Base-by-base conservation (phyloP, 2,113 vertebrate genomes). In the Callaeas wilsoni region DNA sequence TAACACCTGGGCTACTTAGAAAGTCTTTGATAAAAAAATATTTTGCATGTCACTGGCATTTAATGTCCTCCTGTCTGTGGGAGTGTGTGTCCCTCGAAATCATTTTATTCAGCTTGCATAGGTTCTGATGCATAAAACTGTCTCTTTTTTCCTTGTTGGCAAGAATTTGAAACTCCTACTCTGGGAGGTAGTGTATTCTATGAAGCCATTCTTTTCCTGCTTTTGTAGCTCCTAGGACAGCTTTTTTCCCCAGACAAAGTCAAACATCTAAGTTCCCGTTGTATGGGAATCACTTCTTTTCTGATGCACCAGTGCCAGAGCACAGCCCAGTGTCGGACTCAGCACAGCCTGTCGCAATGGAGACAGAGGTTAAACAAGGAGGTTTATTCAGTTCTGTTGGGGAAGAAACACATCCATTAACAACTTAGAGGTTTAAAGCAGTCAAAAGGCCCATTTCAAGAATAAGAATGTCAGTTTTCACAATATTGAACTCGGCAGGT, bases 331-430 rank as follows among this genome's bases (percentile, higher is more conserved):
- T 41, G 79, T 78, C 0, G 29, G 68, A 71, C 90, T 82, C 80
- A 26, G 93, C 92, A 86, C 88, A 87, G 94, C 65, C 90, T 89
- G 90, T 81, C 7, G 3, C 86, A 95, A 57, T 2, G 2, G 90
- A 96, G 88, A 75, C 90, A 96, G 96, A 96, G 96, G 94, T 96
- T 97, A 97, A 96, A 95, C 88, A 94, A 93, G 96, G 77, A 93
- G 93, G 94, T 96, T 95, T 96, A 93, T 95, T 97, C 96, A 92
- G 64, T 96, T 64, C 92, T 94, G 60, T 84, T 96, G 90, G 76
- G 90, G 92, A 95, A 92, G 96, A 96, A 97, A 96, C 83, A 97
- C 76, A 71, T 94, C 88, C 77, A 84, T 94, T 95, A 95, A 67
- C 86, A 93, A 92, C 92, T 62, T 53, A 68, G 69, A 89, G 90